Base-by-base conservation (phyloP, 2,797 vertebrate species). In the Tiaroga cobitis region DNA sequence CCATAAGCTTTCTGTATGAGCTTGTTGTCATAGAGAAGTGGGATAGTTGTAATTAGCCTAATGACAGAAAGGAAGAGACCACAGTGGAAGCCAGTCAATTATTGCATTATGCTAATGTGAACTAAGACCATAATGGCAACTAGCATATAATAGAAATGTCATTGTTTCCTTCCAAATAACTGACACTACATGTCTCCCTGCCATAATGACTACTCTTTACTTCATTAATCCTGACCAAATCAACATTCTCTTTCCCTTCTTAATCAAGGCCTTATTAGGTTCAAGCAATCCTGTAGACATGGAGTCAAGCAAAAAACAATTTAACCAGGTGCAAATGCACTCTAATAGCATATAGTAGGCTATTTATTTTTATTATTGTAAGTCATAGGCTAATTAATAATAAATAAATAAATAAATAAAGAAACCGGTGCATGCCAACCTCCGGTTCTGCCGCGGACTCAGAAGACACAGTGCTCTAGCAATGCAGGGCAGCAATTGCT, bases 41-140 rank as follows among this genome's bases (percentile, higher is more conserved):
- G 73, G 61, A 32, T 83, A 34, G 46, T 83, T 76, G 41, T 79
- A 85, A 85, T 85, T 85, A 80, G 51, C 67, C 37, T 49, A 84
- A 69, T 54, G 65, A 51, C 83, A 51, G 49, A 84, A 34, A 26
- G 26, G 24, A 81, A 81, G 43, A 80, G 19, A 63, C 46, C 69
- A 24, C 32, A 46, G 51, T 29, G 56, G 43, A 87, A 43, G 19
- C 49, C 51, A 84, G 21, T 18, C 49, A 76, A 75, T 80, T 59
- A 77, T 51, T 34, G 19, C 67, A 72, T 85, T 85, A 85, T 81
- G 63, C 61, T 69, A 76, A 84, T 81, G 32, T 39, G 16, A 61
- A 29, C 43, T 63, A 83, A 84, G 39, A 21, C 26, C 76, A 51
- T 85, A 63, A 80, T 59, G 63, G 29, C 26, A 61, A 63, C 29